A percentile compares a stretch with the other conserved stretches of the same genome.
Conservation (phyloP, 2,113 vertebrate genomes). For the Micronisus gabar region DNA sequence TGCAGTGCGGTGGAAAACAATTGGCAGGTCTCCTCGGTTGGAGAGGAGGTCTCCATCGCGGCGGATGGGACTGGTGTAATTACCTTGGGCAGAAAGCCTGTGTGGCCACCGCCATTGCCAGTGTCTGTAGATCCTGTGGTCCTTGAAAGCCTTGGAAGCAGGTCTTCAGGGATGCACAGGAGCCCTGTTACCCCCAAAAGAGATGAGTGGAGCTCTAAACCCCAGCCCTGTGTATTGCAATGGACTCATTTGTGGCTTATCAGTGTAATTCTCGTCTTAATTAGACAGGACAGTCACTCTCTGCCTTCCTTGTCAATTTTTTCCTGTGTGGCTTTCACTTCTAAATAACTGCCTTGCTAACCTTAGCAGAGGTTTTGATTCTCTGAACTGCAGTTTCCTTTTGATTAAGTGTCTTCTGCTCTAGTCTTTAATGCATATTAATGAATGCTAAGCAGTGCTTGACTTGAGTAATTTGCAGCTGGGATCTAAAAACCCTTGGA, state of each 20-base stretch:
- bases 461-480: conserved; percentile 34
- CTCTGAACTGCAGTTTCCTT: conserved; percentile 18
- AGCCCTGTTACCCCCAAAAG: not conserved
- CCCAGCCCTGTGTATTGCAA: not conserved
- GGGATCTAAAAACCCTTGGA: not conserved
- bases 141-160: not conserved
- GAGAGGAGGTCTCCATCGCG: not conserved
- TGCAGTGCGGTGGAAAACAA: not conserved
- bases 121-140: not conserved
- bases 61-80: not conserved
- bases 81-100: not conserved
- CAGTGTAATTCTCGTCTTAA: not conserved
- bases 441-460: conserved; percentile 31
- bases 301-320: not conserved
- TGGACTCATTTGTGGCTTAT: not conserved
- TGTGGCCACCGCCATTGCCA: not conserved
- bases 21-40: not conserved
- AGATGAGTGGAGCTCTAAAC: not conserved
- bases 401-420: conserved; percentile 53
- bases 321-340: not conserved
- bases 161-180: not conserved
- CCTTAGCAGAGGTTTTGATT: conserved; percentile 25
- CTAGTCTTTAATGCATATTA: conserved; percentile 37
- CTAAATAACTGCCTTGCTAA: not conserved
- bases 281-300: not conserved